phyloP scores from a whole-genome alignment of 2,797 vertebrate species.

The Neopelma chrysocephalum region DNA sequence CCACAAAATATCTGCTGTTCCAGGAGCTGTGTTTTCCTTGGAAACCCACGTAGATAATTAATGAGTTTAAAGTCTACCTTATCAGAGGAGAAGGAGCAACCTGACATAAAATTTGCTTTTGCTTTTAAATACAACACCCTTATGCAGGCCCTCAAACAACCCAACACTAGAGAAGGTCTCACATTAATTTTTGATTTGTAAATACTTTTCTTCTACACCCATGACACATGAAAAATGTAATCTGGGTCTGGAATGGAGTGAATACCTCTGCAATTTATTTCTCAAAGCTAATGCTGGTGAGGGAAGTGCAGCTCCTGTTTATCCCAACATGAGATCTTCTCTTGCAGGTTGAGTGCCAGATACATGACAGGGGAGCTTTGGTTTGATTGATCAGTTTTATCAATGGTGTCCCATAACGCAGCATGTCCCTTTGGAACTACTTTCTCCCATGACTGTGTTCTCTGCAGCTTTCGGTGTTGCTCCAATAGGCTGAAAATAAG shows the following conservation, averaged over 20 bases:
- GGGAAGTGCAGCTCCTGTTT: neutral
- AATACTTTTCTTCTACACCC: neutral
- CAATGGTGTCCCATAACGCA: neutral
- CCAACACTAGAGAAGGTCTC: neutral
- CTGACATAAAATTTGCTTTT: neutral
- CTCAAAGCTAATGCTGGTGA: neutral
- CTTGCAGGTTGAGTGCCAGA: neutral
- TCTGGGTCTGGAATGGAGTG: neutral
- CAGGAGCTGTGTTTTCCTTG: neutral
- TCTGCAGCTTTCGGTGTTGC: neutral
- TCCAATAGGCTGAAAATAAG: neutral
- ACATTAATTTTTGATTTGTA: neutral
- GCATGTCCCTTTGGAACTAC: neutral
- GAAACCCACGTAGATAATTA: neutral
- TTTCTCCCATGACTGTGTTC: neutral
- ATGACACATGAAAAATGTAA: neutral
- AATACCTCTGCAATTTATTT: neutral
- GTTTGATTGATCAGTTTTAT: neutral
- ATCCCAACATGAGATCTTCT: neutral
- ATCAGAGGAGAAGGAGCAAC: neutral
- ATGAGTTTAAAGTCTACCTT: neutral
- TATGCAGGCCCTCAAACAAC: rapidly evolving
- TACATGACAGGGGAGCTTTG: neutral
- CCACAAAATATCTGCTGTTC: neutral
- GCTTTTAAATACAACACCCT: neutral